These are phyloP conservation scores for Stenodera caucasica DNA, from an alignment of 2,888 invertebrate species.

Conservation along the genomic window DNA sequence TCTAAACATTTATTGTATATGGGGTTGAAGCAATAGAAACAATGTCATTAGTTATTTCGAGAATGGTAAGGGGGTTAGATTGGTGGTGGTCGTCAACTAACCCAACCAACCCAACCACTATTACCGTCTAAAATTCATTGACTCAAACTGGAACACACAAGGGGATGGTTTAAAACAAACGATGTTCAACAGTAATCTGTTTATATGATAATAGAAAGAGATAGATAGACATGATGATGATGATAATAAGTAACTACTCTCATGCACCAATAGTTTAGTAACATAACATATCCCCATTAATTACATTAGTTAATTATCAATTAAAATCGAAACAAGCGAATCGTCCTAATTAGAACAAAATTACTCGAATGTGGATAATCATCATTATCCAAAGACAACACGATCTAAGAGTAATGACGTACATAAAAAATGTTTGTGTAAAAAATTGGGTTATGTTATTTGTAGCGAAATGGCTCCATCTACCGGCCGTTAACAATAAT, in stretches of 20 bases:
- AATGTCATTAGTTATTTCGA: no score
- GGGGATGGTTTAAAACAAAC: neutral
- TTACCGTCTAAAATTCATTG: no score
- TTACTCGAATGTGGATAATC: constrained; percentile 14
- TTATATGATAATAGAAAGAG: neutral
- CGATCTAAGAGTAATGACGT: no score
- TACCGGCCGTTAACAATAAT: neutral
- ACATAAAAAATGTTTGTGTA: no score
- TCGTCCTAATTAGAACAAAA: constrained; percentile 41
- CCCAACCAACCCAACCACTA: no score
- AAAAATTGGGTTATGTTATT: no score
- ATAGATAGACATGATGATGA: neutral
- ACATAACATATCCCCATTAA: constrained; percentile 35
- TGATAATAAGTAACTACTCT: constrained; percentile 39
- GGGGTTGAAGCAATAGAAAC: no score
- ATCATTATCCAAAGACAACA: no score
- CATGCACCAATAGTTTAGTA: constrained; percentile 25
- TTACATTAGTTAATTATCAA: constrained; percentile 48
- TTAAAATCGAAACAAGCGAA: constrained; percentile 40
- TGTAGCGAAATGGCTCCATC: neutral
- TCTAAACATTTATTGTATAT: no score
- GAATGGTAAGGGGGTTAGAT: no score
- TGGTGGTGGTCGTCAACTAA: no score
- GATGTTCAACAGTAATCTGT: neutral
- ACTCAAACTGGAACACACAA: no score